These are phyloP conservation scores for Anisognathus igniventris DNA, from an alignment of 2,797 vertebrate species.

Conservation along the genomic window DNA sequence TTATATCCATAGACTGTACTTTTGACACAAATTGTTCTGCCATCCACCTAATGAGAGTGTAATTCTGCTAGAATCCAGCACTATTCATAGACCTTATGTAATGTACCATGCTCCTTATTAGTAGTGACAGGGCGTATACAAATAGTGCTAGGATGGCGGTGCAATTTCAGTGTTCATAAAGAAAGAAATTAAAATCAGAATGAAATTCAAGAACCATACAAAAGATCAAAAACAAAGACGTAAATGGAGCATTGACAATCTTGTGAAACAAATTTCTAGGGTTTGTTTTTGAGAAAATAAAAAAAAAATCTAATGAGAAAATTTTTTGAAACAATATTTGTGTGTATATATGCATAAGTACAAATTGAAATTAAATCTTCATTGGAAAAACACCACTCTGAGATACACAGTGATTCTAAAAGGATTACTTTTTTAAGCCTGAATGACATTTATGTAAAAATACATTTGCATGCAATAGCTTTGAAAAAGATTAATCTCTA, in stretches of 20 bases:
- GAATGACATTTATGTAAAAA: not conserved
- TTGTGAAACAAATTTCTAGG: not conserved
- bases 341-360: not conserved
- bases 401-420: not conserved
- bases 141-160: not conserved
- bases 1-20: not conserved
- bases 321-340: not conserved
- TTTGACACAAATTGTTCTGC: not conserved
- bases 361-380: not conserved
- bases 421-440: not conserved
- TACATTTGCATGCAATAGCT: not conserved
- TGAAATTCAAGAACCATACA: not conserved
- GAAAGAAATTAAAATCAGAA: constrained; percentile 14
- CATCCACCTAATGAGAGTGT: not conserved
- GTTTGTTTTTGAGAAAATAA: not conserved
- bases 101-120: not conserved
- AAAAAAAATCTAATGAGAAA: not conserved
- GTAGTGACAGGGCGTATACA: not conserved
- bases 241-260: not conserved
- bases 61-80: not conserved
- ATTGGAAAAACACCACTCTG: not conserved
- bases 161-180: not conserved
- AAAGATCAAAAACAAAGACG: not conserved
- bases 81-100: not conserved
- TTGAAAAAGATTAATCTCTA: constrained; percentile 21